Evolutionary conservation across 2,797 vertebrate genomes (phyloP), one percentile per base, ranked within the genome.

Genomic region (Diglossa cyanea): DNA sequence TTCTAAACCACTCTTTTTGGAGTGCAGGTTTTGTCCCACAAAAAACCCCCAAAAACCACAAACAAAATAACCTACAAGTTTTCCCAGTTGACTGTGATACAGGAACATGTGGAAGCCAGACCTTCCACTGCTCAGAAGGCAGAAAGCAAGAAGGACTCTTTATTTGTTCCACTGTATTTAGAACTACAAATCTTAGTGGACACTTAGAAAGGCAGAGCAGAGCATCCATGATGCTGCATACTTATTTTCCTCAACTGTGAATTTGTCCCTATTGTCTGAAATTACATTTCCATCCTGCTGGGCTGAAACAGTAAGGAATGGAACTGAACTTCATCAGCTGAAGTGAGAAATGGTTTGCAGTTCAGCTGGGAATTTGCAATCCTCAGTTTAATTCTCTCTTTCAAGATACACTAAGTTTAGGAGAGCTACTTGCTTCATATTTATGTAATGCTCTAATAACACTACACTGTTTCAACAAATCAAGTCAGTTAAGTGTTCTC

Each of bases 41-140:
- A 57, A 35, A 31, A 37, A 16, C 15, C 2, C 13, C 23, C 7
- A 6, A 17, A 31, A 47, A 26, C 9, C 18, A 17, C n/a, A 48
- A 62, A n/a, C 26, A 63, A 58, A 45, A 40, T 4, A 75, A 31
- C 48, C 25, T 83, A 25, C 19, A 58, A 3, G 35, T 76, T 93
- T 39, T 92, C 58, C 33, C 55, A 28, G 9, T 7, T 63, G 45
- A 54, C 33, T 92, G 35, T 33, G 25, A 31, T 67, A 17, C 14
- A 54, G 57, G 26, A 93, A 77, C 54, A 93, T 80, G 47, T 92
- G 84, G 91, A 78, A 88, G n/a, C 65, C 94, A 92, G 89, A 92
- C 24, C 65, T 88, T 92, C 39, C 72, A n/a, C 54, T 35, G 55
- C 0, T 31, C 74, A 66, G 51, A 58, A 75, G 35, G 50, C 72